A percentile compares a stretch with the other conserved stretches of the same genome.
These are phyloP conservation scores for Indicator indicator DNA, from an alignment of 2,113 vertebrate genomes.

Conservation along the genomic window DNA sequence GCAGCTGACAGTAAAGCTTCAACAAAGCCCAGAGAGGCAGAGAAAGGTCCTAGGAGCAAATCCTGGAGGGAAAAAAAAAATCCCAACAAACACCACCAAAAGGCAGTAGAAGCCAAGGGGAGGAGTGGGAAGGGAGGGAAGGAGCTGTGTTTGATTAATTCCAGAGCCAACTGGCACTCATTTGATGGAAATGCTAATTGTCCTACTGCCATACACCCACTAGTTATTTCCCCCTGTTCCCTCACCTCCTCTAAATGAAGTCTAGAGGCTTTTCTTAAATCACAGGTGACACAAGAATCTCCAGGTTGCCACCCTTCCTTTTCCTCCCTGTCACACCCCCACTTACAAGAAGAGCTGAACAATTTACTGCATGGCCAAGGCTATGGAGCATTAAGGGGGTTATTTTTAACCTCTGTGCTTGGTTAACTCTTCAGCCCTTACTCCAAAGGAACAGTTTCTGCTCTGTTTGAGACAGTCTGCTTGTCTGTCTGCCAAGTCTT, in stretches of 20 bases:
- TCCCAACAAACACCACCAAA: not conserved
- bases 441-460: not conserved
- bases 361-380: not conserved
- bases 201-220: slow-evolving; percentile 25
- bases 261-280: not conserved
- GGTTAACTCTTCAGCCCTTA: not conserved
- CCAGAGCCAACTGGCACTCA: slow-evolving; percentile 30
- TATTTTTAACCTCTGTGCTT: not conserved
- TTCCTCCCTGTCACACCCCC: not conserved
- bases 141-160: not conserved
- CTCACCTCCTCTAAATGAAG: not conserved
- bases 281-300: slow-evolving; percentile 28
- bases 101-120: not conserved
- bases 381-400: not conserved
- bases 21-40: not conserved
- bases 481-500: not conserved
- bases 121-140: slow-evolving; percentile 41
- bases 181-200: slow-evolving; percentile 46
- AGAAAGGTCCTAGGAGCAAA: not conserved
- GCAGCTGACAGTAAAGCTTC: not conserved
- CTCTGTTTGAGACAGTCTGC: not conserved
- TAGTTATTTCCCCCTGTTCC: not conserved
- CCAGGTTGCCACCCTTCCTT: slow-evolving; percentile 36
- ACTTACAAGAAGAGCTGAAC: not conserved
- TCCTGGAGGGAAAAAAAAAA: not conserved